These are phyloP conservation scores for Hippasteria phrygiana DNA, from an alignment of 53 echinoderm and acorn worm species.

Conservation along the genomic window DNA sequence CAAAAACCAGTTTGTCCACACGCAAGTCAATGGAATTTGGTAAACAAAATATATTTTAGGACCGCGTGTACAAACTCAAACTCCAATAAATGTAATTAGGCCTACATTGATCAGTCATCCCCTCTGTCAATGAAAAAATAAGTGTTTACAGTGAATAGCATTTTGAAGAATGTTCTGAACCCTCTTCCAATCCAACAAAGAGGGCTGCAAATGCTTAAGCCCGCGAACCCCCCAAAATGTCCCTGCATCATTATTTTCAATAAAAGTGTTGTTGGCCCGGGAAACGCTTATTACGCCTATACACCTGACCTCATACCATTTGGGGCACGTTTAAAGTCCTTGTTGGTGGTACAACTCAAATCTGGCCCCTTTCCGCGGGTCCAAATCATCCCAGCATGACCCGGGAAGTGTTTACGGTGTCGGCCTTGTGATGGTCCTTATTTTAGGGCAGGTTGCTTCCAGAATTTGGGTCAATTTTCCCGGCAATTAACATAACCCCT, in stretches of 20 bases:
- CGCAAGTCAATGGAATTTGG: no score
- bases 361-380: constrained; percentile 4
- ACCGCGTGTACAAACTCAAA: no score
- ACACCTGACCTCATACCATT: background rate
- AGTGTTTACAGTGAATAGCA: background rate
- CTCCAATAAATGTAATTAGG: no score
- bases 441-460: background rate
- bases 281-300: background rate
- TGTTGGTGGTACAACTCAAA: background rate
- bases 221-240: background rate
- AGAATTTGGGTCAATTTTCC: background rate
- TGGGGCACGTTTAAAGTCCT: no score
- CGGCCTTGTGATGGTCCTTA: background rate
- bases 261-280: background rate
- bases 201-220: background rate
- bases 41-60: no score
- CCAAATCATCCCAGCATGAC: constrained; percentile 4
- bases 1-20: no score
- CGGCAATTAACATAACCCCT: background rate
- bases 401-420: constrained; percentile 7
- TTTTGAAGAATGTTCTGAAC: no score
- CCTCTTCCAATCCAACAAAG: no score
- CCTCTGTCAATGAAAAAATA: background rate
- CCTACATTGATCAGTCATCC: no score
- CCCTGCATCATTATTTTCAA: background rate